phyloP scores from a whole-genome alignment of 2,888 invertebrate genomes.

The Cheilosia vernalis region DNA sequence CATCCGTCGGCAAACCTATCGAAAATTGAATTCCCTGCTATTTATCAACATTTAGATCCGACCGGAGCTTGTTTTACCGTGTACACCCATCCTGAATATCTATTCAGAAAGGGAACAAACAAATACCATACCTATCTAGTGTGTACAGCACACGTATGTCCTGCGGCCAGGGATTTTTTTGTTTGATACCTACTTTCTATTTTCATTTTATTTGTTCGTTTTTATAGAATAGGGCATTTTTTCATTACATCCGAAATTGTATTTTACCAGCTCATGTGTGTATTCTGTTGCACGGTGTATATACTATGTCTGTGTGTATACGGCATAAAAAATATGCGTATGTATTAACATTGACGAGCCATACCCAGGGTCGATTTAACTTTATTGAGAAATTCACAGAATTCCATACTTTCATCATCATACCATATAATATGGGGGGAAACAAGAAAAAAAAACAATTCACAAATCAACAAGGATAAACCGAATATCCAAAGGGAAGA shows the following conservation, averaged over 20 bases:
- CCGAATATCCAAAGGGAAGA: background rate
- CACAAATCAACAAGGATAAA: constrained; percentile 13
- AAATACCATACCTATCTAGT: constrained; percentile 16
- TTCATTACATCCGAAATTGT: constrained; percentile 14
- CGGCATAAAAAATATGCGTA: constrained; percentile 25
- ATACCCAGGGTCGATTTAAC: constrained; percentile 54
- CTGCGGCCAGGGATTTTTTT: constrained; percentile 9
- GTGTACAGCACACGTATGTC: background rate
- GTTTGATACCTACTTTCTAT: background rate
- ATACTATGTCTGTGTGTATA: background rate
- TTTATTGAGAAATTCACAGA: constrained; percentile 70
- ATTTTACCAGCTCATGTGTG: background rate
- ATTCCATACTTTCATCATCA: constrained; percentile 51
- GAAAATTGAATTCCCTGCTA: constrained; percentile 54
- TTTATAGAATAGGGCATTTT: constrained; percentile 12
- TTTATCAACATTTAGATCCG: constrained; percentile 34
- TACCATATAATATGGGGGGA: background rate
- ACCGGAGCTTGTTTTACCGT: background rate
- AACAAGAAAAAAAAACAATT: background rate
- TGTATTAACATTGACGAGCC: constrained; percentile 62
- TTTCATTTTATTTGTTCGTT: background rate
- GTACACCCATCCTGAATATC: background rate
- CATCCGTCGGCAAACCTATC: constrained; percentile 24
- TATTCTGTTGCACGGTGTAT: background rate
- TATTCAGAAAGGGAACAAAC: constrained; percentile 12